These are phyloP conservation scores for Lasaia peninsularis DNA, from an alignment of 1,140 invertebrate species.

Conservation along the genomic window DNA sequence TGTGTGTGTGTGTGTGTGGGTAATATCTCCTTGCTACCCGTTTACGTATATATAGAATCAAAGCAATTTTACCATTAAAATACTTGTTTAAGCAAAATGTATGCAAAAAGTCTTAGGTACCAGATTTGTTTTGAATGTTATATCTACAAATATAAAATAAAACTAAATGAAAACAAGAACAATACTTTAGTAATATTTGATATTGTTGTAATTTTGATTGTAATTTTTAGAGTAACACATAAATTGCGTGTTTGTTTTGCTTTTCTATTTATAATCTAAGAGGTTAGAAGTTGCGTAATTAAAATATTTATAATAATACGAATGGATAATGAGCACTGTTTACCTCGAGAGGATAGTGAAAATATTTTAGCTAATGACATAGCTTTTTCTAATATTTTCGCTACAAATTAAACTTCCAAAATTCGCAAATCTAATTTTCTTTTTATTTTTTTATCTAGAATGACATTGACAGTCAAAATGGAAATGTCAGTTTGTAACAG, in stretches of 20 bases:
- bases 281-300: conserved; percentile 65
- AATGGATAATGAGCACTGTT: conserved; percentile 13
- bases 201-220: neutral
- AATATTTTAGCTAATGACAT: conserved; percentile 68
- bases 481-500: too few species aligned
- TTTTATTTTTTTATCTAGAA: neutral
- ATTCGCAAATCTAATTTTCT: neutral
- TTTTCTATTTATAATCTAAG: conserved; percentile 27
- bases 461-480: neutral
- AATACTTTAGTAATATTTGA: neutral
- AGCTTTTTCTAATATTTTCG: conserved; percentile 15
- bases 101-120: too few species aligned
- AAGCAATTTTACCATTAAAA: neutral
- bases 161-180: neutral
- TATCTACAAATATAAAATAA: too few species aligned
- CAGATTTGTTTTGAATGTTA: too few species aligned
- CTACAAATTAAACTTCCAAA: neutral
- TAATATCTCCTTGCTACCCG: too few species aligned
- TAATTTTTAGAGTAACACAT: conserved; percentile 12
- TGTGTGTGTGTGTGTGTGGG: too few species aligned
- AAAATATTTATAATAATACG: conserved; percentile 9
- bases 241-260: conserved; percentile 12
- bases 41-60: too few species aligned
- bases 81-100: too few species aligned
- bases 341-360: conserved; percentile 60